A percentile compares a stretch with the other conserved stretches of the same genome.
Conservation (phyloP, 2,888 invertebrate species). For the Temnothorax unifasciatus region DNA sequence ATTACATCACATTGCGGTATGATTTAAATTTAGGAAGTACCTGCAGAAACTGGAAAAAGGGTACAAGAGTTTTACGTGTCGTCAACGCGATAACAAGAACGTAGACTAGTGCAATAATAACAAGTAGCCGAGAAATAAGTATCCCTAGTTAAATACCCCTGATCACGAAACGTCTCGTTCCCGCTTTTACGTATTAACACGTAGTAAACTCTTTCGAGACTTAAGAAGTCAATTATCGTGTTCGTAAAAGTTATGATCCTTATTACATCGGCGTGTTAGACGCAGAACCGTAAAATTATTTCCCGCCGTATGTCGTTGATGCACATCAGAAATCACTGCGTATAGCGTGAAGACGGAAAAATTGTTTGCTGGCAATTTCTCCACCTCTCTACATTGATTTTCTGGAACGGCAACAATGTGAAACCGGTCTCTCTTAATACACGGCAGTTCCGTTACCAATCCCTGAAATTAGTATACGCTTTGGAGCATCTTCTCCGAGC, state of each 20-base stretch:
- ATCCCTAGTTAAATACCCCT: neutral
- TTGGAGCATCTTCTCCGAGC: constrained; percentile 50
- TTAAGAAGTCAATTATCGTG: constrained; percentile 49
- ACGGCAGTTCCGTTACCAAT: constrained; percentile 50
- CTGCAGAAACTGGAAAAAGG: neutral
- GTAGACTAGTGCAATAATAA: neutral
- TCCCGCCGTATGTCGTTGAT: constrained; percentile 55
- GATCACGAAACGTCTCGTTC: neutral
- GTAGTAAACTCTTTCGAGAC: constrained; percentile 21
- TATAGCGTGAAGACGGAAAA: constrained; percentile 50
- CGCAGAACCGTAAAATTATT: constrained; percentile 54
- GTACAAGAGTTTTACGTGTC: neutral
- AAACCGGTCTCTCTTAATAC: constrained; percentile 49
- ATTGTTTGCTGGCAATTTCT: constrained; percentile 52
- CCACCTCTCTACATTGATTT: constrained; percentile 51
- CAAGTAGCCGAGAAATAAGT: neutral
- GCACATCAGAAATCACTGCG: constrained; percentile 48
- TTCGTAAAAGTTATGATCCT: constrained; percentile 48
- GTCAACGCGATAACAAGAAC: neutral
- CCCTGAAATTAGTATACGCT: constrained; percentile 51
- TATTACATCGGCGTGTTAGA: constrained; percentile 48
- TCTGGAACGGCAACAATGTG: constrained; percentile 55
- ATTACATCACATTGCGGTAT: neutral
- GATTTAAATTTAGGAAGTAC: neutral
- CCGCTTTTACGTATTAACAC: constrained; percentile 33